Base-by-base conservation (phyloP, 2,113 vertebrate species). In the Odontesthes bonariensis region DNA sequence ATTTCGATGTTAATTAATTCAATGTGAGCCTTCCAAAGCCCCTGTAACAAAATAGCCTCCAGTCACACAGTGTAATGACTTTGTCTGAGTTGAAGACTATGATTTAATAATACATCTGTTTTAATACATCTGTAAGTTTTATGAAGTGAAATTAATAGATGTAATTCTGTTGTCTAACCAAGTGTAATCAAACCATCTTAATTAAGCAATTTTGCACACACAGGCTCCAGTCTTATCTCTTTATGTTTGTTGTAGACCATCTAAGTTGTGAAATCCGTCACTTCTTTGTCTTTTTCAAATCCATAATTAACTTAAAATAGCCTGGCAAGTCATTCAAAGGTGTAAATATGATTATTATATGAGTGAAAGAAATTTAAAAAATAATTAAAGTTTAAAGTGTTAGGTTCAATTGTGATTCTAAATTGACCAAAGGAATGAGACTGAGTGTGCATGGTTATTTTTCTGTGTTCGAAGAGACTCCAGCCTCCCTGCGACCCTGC, bases 1-100 rank as follows among this genome's bases (percentile, higher is more conserved):
- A 22, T 47, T 69, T n/a, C 38, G 32, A 5, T 71, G 44, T 12
- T 35, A 44, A 10, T 73, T 64, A 56, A 71, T 68, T 75, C 1
- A 49, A 59, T 1, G 35, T 38, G 4, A 49, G 6, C 4, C 20
- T 38, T 38, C 59, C 17, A 60, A 44, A 76, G 22, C 69, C 56
- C 27, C 20, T 27, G n/a, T 49, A 31, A 8, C 40, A 20, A 14
- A 67, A 67, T 31, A 40, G 7, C 31, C 47, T 66, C 35, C 40
- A 51, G 14, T 54, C 31, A 66, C 12, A 53, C 8, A 22, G 20
- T 58, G 23, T 20, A 68, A 22, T 59, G 35, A 19, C 73, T 38
- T 38, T 38, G 5, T 38, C 35, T 10, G 10, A 38, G 71, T 2
- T 71, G 46, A 75, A 55, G 23, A 44, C 53, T 32, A 19, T 27